These are phyloP conservation scores for Cantharis nigra DNA, from an alignment of 2,888 invertebrate species.

Conservation along the genomic window DNA sequence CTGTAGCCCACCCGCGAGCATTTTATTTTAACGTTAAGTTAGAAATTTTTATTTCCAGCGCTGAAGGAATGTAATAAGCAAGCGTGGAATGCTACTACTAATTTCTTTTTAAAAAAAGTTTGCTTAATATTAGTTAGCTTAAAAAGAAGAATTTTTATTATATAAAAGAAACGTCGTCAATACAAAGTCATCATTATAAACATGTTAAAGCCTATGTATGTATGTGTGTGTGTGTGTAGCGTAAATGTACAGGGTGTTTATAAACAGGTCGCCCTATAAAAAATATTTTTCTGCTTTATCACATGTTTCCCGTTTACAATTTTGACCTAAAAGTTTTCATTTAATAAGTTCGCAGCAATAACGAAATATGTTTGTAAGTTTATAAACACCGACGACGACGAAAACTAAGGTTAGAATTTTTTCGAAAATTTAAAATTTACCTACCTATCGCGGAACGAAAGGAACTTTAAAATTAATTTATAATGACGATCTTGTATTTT, in stretches of 20 bases:
- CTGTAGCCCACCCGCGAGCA: conserved; percentile 34
- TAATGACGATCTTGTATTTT: not conserved
- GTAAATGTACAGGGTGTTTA: not conserved
- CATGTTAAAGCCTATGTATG: not conserved
- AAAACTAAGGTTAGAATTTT: not conserved
- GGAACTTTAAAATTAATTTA: not conserved
- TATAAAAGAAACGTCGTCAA: conserved; percentile 26
- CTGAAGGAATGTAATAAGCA: conserved; percentile 54
- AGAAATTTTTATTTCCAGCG: conserved; percentile 46
- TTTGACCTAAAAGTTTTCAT: not conserved
- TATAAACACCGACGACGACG: not conserved
- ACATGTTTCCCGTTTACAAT: not conserved
- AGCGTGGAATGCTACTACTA: conserved; percentile 51
- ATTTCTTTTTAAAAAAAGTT: conserved; percentile 16
- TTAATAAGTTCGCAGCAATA: not conserved
- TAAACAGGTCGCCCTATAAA: not conserved
- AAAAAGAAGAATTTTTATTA: conserved; percentile 23
- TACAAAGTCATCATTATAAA: not conserved
- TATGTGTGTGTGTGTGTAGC: not conserved
- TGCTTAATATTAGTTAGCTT: conserved; percentile 26
- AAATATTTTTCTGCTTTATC: not conserved
- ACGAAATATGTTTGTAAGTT: not conserved
- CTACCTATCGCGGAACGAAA: not conserved
- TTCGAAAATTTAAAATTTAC: not conserved
- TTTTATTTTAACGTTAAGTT: conserved; percentile 29